Percentiles rank a stretch among this genome's conserved stretches.
Evolutionary conservation across 2,797 vertebrate genomes (phyloP).

Genomic region (Merluccius polli): DNA sequence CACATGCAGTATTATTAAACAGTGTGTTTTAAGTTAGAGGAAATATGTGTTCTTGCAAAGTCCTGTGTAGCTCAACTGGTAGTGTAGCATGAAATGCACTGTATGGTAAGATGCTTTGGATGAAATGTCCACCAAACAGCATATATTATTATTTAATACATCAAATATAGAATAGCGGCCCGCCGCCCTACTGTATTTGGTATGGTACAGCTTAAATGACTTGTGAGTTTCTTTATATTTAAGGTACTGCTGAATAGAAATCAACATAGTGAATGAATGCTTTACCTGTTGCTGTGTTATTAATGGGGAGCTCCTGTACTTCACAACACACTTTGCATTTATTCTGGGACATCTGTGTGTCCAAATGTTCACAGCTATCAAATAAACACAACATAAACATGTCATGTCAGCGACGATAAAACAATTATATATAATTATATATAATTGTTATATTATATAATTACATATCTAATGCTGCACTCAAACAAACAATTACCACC

Average conservation of each 20-base stretch:
- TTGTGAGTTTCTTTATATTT: neutral
- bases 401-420: neutral
- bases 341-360: constrained; percentile 26
- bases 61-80: neutral
- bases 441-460: neutral
- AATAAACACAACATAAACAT: neutral
- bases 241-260: neutral
- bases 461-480: neutral
- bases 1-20: neutral
- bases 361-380: constrained; percentile 35
- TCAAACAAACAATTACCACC: neutral
- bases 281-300: constrained; percentile 82
- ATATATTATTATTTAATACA: neutral
- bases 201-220: neutral
- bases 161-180: neutral
- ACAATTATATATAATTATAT: no score
- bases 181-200: neutral
- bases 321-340: constrained; percentile 43
- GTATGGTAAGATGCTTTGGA: neutral
- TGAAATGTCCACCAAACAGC: neutral
- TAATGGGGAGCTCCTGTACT: constrained; percentile 70
- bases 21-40: neutral
- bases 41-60: neutral
- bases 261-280: neutral
- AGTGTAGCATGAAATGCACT: neutral